Conservation (phyloP, 2,113 vertebrate species). For the Caretta caretta region DNA sequence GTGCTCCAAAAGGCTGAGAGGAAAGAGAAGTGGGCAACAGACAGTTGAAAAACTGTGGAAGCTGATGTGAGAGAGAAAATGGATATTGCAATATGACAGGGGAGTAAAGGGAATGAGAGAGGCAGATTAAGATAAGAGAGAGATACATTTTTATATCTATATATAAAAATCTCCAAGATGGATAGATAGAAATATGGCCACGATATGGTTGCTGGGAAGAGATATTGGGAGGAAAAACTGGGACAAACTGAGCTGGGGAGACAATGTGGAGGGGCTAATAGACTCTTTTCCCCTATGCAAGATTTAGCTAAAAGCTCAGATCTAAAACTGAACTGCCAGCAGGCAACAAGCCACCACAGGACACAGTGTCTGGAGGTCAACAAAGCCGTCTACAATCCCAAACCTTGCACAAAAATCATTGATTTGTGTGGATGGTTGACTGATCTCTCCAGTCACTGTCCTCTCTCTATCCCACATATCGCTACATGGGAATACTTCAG, state of each 20-base stretch:
- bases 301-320: neutral
- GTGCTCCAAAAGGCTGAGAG: neutral
- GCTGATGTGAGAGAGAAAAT: neutral
- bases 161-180: no score
- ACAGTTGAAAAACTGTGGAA: neutral
- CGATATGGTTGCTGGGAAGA: neutral
- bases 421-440: neutral
- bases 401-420: neutral
- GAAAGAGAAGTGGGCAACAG: neutral
- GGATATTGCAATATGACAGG: accelerated
- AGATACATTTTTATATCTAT: no score
- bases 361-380: accelerated
- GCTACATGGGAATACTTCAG: neutral
- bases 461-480: accelerated
- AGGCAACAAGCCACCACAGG: neutral
- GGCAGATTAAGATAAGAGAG: neutral
- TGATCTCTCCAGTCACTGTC: neutral
- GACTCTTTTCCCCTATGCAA: neutral
- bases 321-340: accelerated
- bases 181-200: neutral
- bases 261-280: neutral
- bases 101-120: neutral
- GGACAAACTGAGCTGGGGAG: neutral
- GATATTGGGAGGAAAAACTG: neutral
- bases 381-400: neutral